A percentile compares a stretch with the other conserved stretches of the same genome.
phyloP scores from a whole-genome alignment of 1,140 invertebrate species.

The Aphaenogaster floridana region DNA sequence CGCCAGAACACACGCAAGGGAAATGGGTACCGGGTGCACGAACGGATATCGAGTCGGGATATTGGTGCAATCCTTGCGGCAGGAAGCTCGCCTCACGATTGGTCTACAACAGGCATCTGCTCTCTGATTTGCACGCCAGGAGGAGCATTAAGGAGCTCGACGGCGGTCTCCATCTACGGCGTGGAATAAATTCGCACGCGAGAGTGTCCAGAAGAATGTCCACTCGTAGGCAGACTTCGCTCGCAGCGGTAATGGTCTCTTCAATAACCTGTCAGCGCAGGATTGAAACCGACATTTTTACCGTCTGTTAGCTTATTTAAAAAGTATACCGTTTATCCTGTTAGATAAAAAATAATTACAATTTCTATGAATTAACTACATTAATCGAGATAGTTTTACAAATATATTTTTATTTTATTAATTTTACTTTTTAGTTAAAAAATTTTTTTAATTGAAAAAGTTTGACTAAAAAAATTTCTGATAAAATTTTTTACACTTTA shows the following conservation, averaged over 20 bases:
- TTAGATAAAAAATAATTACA: background rate
- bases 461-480: too few relatives aligned
- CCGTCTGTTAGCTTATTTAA: background rate
- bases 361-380: background rate
- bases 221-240: slow-evolving; percentile 50
- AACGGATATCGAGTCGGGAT: slow-evolving; percentile 85
- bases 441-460: too few relatives aligned
- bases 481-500: background rate
- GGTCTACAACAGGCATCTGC: slow-evolving; percentile 92
- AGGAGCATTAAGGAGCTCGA: slow-evolving; percentile 89
- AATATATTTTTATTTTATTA: background rate
- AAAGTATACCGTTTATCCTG: background rate
- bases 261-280: background rate
- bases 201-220: slow-evolving; percentile 50
- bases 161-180: slow-evolving; percentile 74
- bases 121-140: slow-evolving; percentile 91
- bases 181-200: slow-evolving; percentile 16
- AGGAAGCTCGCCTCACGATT: slow-evolving; percentile 90
- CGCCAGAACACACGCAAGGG: slow-evolving; percentile 90
- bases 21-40: slow-evolving; percentile 92
- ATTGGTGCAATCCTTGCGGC: slow-evolving; percentile 93
- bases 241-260: background rate
- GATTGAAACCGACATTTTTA: background rate
- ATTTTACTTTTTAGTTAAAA: background rate
- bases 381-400: background rate